Evolutionary conservation across 92 coral and sea anemone genomes (phyloP), one percentile per base, ranked within the genome.

Genomic region (Nematostella vectensis): DNA sequence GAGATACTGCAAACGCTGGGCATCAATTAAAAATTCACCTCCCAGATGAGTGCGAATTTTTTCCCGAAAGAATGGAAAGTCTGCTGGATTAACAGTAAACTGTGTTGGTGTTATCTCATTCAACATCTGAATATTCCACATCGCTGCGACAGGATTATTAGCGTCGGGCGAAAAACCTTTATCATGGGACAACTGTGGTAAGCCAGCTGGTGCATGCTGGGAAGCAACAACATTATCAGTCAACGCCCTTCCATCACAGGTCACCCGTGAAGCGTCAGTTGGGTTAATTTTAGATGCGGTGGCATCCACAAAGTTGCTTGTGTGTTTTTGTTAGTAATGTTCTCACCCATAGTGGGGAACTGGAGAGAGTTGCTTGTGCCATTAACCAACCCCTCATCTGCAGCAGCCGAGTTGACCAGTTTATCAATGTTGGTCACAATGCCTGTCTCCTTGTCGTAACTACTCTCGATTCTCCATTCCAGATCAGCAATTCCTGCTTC

Each of bases 21-120:
- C 60, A 48, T 72, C 79, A 2, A 71, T 61, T n/a, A 71, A 58
- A 31, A 61, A 53, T 21, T 63, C 57, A 24, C 63, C 31, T 54
- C 62, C 78, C 18, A 72, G 60, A 28, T 68, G 81, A 15, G 55
- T 61, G 15, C 69, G 57, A 33, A 53, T 53, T 28, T 75, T 62
- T 1, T 68, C 69, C 27, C 63, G 55, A 59, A 74, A 59, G 63
- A 58, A 74, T 31, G 81, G 81, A 22, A 74, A 74, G 18, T 74
- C 68, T 15, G 58, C 67, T 36, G 69, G 69, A 21, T 67, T 74
- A 10, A 75, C 76, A 66, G 56, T 58, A 23, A 66, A 66, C 58
- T 59, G 69, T 27, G 63, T 71, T 11, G 76, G 62, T 49, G 24
- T 27, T 23, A 63, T 54, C 31, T 51, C 64, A 63, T 31, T 26